phyloP scores from a whole-genome alignment of 2,113 vertebrate species.

The Ammodytes dubius region DNA sequence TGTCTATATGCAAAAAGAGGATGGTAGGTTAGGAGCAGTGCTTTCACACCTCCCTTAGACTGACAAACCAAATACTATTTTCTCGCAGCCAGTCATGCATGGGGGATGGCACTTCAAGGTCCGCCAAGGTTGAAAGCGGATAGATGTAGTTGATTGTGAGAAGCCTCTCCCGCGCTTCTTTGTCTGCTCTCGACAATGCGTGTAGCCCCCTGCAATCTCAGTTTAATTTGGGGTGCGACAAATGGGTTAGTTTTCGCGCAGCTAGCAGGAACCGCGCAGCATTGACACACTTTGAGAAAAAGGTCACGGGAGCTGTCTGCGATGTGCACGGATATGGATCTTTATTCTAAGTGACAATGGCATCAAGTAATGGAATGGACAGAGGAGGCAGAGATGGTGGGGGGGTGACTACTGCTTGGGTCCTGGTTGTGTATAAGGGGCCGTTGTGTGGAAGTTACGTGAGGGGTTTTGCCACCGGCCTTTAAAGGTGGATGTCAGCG shows the following conservation, averaged over 20 bases:
- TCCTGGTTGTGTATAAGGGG: constrained; percentile 9
- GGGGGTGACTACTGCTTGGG: not conserved
- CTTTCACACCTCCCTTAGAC: constrained; percentile 48
- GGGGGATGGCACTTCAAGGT: constrained; percentile 59
- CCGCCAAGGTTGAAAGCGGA: constrained; percentile 67
- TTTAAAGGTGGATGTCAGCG: not conserved
- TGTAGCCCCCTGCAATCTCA: constrained; percentile 66
- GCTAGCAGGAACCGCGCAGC: constrained; percentile 25
- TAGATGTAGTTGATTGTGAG: constrained; percentile 45
- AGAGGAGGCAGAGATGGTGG: not conserved
- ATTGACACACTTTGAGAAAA: constrained; percentile 52
- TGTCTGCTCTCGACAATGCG: constrained; percentile 35
- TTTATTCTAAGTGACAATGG: constrained; percentile 60
- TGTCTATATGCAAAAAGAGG: constrained; percentile 18
- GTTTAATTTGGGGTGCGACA: constrained; percentile 48
- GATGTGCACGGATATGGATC: constrained; percentile 57
- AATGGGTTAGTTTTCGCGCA: constrained; percentile 26
- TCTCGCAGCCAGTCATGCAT: constrained; percentile 68
- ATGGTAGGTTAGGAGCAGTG: not conserved
- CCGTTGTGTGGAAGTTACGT: constrained; percentile 14
- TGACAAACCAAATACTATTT: constrained; percentile 67
- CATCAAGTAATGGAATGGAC: constrained; percentile 50
- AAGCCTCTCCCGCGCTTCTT: constrained; percentile 26
- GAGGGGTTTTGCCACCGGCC: constrained; percentile 22
- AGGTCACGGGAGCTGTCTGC: constrained; percentile 52